A percentile compares a stretch with the other conserved stretches of the same genome.
phyloP scores from a whole-genome alignment of 1,140 invertebrate species.

The Calycopis cecrops region DNA sequence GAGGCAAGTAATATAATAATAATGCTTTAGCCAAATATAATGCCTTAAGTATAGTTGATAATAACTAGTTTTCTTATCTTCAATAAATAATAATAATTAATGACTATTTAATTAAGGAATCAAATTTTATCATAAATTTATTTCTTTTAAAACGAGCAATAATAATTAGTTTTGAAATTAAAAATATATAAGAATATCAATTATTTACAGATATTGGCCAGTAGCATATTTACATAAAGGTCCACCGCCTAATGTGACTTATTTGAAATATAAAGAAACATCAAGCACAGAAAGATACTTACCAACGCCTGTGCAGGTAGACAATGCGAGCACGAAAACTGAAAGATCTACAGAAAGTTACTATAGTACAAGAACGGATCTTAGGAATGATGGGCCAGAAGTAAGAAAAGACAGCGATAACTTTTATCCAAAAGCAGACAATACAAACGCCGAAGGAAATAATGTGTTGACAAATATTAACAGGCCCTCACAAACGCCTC shows the following conservation, averaged over 20 bases:
- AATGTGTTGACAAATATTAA: background rate
- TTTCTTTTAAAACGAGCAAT: no score
- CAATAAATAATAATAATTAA: no score
- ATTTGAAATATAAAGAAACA: constrained; percentile 64
- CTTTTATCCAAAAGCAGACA: background rate
- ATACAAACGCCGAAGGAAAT: background rate
- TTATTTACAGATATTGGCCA: constrained; percentile 72
- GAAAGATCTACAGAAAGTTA: constrained; percentile 15
- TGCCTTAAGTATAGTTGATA: no score
- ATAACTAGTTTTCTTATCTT: no score
- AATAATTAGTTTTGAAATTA: no score
- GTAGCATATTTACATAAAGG: constrained; percentile 71
- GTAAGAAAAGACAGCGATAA: background rate
- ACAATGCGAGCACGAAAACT: constrained; percentile 16
- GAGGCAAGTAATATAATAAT: constrained; percentile 41
- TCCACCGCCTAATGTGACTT: constrained; percentile 68
- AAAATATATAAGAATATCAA: no score
- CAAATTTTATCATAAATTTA: no score
- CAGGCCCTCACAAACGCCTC: constrained; percentile 26
- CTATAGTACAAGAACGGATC: constrained; percentile 15
- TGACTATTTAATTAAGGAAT: no score
- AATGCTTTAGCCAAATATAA: no score
- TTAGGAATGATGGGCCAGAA: constrained; percentile 2
- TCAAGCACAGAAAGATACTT: constrained; percentile 32
- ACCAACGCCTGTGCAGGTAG: constrained; percentile 17